A percentile compares a stretch with the other conserved stretches of the same genome.
Conservation (phyloP, 35 echinoderm and acorn worm genomes). For the Acanthaster planci region DNA sequence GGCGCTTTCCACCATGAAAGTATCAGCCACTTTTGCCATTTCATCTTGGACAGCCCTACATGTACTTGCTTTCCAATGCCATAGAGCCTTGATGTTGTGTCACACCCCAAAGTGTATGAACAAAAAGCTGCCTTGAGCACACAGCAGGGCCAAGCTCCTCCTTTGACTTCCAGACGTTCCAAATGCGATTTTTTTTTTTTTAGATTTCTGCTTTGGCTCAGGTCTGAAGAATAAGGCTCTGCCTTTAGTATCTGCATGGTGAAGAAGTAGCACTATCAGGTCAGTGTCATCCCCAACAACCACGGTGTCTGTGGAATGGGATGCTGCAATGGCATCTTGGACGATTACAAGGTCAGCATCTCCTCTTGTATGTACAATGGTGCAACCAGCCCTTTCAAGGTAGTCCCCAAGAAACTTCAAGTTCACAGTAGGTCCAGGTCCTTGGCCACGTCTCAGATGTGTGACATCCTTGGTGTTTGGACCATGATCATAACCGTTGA, state of each 20-base stretch:
- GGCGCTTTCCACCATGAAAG: neutral
- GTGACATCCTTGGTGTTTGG: neutral
- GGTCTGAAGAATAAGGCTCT: neutral
- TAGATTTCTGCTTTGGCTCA: neutral
- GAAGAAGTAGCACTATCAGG: neutral
- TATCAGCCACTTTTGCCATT: constrained; percentile 1
- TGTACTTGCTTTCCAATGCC: too few relatives aligned
- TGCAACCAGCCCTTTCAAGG: neutral
- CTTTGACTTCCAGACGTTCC: neutral
- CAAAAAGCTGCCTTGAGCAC: too few relatives aligned
- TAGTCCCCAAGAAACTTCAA: neutral
- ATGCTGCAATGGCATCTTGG: neutral
- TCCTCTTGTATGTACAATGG: neutral
- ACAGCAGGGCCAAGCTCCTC: too few relatives aligned
- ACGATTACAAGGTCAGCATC: neutral
- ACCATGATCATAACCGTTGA: neutral
- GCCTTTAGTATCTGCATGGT: neutral
- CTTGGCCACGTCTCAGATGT: neutral
- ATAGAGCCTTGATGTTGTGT: too few relatives aligned
- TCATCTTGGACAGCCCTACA: too few relatives aligned
- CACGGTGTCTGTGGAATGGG: neutral
- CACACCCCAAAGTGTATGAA: too few relatives aligned
- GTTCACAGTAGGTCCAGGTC: neutral
- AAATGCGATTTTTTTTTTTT: too few relatives aligned
- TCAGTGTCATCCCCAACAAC: neutral